These are phyloP conservation scores for Agapornis roseicollis DNA, from an alignment of 2,113 vertebrate genomes.

Conservation along the genomic window DNA sequence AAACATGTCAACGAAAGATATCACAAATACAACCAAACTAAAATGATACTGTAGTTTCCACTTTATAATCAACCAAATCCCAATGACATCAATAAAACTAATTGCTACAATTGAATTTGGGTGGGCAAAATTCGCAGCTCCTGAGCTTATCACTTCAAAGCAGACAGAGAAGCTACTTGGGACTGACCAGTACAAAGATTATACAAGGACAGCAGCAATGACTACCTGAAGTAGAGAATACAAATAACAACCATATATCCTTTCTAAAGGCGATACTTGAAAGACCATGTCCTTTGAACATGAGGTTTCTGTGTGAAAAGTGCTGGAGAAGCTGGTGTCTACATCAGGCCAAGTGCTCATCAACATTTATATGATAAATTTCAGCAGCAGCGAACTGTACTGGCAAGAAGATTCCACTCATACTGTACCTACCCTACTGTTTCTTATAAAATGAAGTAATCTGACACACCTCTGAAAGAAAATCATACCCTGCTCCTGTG, in stretches of 20 bases:
- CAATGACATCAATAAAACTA: neutral
- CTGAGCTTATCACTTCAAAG: neutral
- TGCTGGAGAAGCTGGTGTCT: neutral
- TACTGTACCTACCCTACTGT: fast-evolving
- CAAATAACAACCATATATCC: fast-evolving
- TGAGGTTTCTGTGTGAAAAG: neutral
- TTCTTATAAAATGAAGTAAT: neutral
- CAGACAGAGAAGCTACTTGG: neutral
- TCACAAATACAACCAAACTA: neutral
- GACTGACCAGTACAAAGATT: neutral
- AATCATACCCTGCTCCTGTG: neutral
- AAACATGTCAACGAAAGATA: neutral
- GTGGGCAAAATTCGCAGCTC: neutral
- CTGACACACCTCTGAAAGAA: neutral
- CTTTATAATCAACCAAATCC: neutral
- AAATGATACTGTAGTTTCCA: neutral
- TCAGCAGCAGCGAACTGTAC: neutral
- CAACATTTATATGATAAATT: neutral
- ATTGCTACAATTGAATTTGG: neutral
- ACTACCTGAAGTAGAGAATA: neutral
- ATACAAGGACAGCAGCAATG: neutral
- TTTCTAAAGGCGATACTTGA: neutral
- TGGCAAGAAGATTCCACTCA: neutral
- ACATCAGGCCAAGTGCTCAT: neutral
- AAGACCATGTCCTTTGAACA: neutral